Percentiles rank a stretch among this genome's conserved stretches.
Conservation (phyloP, 2,113 vertebrate genomes). For the Holacanthus passer region DNA sequence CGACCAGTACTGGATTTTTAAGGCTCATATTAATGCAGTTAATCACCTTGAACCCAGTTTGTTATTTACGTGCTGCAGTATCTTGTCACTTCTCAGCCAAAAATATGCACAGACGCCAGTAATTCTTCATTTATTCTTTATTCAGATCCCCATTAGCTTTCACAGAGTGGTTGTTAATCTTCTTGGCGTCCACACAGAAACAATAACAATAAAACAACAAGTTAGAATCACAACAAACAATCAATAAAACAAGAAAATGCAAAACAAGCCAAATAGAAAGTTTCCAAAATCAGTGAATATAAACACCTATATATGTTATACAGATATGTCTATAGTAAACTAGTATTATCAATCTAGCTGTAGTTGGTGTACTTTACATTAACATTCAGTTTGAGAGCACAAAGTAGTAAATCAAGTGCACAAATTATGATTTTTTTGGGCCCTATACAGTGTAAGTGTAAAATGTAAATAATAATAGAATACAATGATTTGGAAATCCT, state of each 20-base stretch:
- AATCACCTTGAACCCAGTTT: not conserved
- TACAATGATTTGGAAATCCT: too few relatives aligned
- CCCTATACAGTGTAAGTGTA: too few relatives aligned
- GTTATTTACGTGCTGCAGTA: not conserved
- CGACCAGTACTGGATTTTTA: not conserved
- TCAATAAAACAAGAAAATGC: not conserved
- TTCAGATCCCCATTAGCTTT: not conserved
- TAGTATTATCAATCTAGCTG: not conserved
- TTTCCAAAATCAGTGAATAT: too few relatives aligned
- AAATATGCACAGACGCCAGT: too few relatives aligned
- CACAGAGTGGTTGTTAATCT: not conserved
- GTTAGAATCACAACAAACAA: too few relatives aligned
- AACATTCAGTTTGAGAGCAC: not conserved
- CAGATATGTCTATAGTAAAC: not conserved
- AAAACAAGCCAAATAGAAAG: too few relatives aligned
- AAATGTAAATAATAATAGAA: too few relatives aligned
- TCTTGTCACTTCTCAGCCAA: too few relatives aligned
- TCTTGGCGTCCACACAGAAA: not conserved
- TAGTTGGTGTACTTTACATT: too few relatives aligned
- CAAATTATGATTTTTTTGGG: not conserved
- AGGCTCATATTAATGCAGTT: not conserved
- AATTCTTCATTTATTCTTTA: not conserved
- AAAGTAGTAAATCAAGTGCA: not conserved
- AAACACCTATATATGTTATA: not conserved
- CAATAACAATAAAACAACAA: too few relatives aligned